Conservation (phyloP, 2,888 invertebrate genomes). For the Sussaba pulchella region DNA sequence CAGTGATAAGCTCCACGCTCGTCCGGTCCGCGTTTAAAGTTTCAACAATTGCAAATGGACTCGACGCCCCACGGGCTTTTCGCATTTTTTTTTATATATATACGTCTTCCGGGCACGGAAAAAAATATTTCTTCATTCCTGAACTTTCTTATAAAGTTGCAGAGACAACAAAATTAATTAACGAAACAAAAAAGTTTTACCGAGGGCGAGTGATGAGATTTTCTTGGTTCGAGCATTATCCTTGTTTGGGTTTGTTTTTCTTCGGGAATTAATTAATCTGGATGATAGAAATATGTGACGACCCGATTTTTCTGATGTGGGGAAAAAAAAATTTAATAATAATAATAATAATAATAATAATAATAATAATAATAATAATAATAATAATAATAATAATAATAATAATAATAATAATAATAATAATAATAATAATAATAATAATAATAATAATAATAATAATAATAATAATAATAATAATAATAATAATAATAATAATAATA, state of each 20-base stretch:
- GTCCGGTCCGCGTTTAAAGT: constrained; percentile 6
- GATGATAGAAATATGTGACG: too few species aligned
- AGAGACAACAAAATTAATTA: too few species aligned
- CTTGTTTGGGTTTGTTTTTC: too few species aligned
- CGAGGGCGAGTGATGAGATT: too few species aligned
- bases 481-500: not conserved
- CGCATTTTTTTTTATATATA: not conserved
- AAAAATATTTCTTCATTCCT: too few species aligned
- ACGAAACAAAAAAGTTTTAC: too few species aligned
- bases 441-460: not conserved
- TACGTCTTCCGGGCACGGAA: too few species aligned
- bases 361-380: not conserved
- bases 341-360: not conserved
- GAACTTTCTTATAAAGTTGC: too few species aligned
- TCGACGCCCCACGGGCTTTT: not conserved
- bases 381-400: not conserved
- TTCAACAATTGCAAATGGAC: constrained; percentile 13
- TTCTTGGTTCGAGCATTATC: too few species aligned
- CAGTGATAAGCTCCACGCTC: constrained; percentile 11
- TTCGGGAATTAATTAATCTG: too few species aligned
- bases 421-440: not conserved
- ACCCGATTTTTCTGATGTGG: too few species aligned
- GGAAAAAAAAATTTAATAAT: too few species aligned
- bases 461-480: not conserved
- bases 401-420: not conserved